A percentile compares a stretch with the other conserved stretches of the same genome.
Evolutionary conservation across 30 jellyfish, hydroid and myxozoan genomes (phyloP).

Genomic region (Chrysaora quinquecirrha): DNA sequence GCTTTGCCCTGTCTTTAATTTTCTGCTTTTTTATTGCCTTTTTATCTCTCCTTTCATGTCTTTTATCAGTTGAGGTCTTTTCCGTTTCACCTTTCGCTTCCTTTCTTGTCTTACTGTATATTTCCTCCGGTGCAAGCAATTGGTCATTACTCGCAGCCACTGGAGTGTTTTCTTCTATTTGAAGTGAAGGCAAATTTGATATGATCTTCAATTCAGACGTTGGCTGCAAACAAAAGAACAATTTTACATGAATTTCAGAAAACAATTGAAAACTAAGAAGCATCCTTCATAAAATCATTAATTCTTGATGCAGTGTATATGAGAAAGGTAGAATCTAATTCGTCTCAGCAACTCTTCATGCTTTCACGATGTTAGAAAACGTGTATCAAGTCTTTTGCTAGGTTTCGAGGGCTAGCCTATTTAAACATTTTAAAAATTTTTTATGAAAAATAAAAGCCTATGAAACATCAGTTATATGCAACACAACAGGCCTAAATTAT

Average conservation of each 20-base stretch:
- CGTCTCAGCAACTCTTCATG: too few relatives aligned
- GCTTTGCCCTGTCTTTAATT: conserved; percentile 28
- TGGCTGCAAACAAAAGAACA: conserved; percentile 70
- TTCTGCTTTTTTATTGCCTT: conserved; percentile 46
- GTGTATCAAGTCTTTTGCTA: too few relatives aligned
- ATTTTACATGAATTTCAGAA: too few relatives aligned
- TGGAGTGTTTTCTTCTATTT: conserved; percentile 92
- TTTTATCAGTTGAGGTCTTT: conserved; percentile 68
- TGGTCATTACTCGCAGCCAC: conserved; percentile 67
- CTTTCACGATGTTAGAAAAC: too few relatives aligned
- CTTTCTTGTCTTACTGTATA: conserved; percentile 39
- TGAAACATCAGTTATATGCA: too few relatives aligned
- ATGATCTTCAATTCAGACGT: conserved; percentile 83
- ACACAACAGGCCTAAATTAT: too few relatives aligned
- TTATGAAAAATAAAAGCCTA: too few relatives aligned
- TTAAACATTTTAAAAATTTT: too few relatives aligned
- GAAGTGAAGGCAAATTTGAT: conserved; percentile 87
- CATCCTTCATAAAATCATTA: neutral
- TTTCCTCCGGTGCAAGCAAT: conserved; percentile 80
- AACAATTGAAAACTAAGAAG: neutral
- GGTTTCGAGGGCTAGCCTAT: too few relatives aligned
- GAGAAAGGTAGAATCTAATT: too few relatives aligned
- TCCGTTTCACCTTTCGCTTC: conserved; percentile 55
- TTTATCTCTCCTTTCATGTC: conserved; percentile 68
- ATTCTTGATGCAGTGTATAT: too few relatives aligned